Percentiles rank a stretch among this genome's conserved stretches.
Conservation (phyloP, 2,888 invertebrate species). For the Cacoxenus indagator region DNA sequence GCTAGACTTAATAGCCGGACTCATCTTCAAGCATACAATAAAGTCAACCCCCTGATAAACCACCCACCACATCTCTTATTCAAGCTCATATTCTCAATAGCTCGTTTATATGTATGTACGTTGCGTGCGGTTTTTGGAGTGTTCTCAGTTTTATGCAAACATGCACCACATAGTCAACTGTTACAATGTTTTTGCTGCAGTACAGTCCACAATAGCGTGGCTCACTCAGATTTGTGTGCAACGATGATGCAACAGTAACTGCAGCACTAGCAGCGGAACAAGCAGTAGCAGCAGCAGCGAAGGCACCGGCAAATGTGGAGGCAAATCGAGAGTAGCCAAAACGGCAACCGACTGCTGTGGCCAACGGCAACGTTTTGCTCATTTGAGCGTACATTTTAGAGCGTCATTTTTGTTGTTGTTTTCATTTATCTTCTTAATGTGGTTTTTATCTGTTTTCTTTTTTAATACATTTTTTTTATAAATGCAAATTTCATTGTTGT, state of each 20-base stretch:
- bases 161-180: neutral
- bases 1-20: conserved; percentile 26
- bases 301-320: neutral
- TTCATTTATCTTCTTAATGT: neutral
- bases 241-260: neutral
- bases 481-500: neutral
- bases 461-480: neutral
- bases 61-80: neutral
- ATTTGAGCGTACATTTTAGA: neutral
- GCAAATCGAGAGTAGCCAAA: neutral
- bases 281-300: neutral
- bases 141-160: conserved; percentile 14
- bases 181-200: too few species aligned
- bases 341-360: neutral
- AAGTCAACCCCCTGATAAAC: neutral
- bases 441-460: neutral
- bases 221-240: neutral
- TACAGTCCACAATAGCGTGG: too few species aligned
- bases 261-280: neutral
- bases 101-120: neutral
- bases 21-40: conserved; percentile 19
- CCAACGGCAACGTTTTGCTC: neutral
- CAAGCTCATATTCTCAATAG: neutral
- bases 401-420: neutral
- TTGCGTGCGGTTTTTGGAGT: neutral